Evolutionary conservation across 2,797 vertebrate genomes (phyloP).

Genomic region (Spinus pinus): DNA sequence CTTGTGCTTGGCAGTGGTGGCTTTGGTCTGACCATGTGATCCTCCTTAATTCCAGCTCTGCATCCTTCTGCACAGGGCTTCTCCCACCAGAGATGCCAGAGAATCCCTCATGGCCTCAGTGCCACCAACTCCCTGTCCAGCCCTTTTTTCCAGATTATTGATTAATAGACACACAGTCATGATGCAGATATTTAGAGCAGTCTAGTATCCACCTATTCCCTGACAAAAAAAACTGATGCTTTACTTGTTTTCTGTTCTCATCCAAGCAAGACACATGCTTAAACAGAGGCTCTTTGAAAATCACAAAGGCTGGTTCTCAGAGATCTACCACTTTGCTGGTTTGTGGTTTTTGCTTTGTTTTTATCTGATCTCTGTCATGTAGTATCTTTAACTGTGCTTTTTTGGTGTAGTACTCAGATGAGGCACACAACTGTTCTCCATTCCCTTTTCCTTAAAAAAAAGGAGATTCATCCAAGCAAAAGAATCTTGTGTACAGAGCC

Average conservation of each 20-base stretch:
- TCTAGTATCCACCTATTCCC: neutral
- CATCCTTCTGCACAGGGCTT: neutral
- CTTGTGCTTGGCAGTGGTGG: neutral
- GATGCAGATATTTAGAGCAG: neutral
- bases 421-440: neutral
- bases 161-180: neutral
- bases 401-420: neutral
- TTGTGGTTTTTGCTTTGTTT: neutral
- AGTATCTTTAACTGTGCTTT: neutral
- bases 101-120: rapidly evolving
- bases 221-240: neutral
- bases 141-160: neutral
- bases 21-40: neutral
- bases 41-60: neutral
- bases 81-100: neutral
- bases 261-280: neutral
- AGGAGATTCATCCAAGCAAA: neutral
- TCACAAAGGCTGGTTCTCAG: neutral
- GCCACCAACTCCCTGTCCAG: neutral
- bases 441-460: neutral
- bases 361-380: neutral
- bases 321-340: neutral
- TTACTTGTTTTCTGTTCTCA: neutral
- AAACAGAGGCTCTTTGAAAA: neutral
- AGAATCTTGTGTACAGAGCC: neutral